phyloP scores from a whole-genome alignment of 2,113 vertebrate genomes.

The Balaenoptera acutorostrata region DNA sequence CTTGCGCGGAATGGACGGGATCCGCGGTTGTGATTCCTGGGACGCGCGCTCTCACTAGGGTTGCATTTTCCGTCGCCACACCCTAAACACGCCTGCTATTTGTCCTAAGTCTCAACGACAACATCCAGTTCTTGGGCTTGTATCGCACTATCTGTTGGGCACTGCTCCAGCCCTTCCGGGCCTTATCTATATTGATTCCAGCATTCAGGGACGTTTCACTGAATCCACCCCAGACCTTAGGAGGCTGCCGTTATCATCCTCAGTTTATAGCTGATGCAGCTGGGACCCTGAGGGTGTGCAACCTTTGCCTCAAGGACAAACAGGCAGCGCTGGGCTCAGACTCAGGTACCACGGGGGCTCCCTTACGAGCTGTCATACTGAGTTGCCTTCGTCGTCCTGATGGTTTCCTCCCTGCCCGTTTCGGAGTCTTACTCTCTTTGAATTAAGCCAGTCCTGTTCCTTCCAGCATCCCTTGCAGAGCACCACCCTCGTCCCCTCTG shows the following conservation, averaged over 20 bases:
- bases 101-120: too few species aligned
- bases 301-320: neutral
- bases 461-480: neutral
- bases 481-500: rapidly evolving
- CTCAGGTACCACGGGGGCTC: too few species aligned
- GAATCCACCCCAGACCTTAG: neutral
- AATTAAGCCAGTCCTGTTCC: neutral
- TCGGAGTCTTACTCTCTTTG: neutral
- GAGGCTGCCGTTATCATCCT: neutral
- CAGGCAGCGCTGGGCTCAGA: neutral
- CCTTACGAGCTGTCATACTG: too few species aligned
- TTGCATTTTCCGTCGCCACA: neutral
- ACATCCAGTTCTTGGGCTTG: rapidly evolving
- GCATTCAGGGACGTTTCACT: neutral
- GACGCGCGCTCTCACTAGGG: neutral
- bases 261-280: neutral
- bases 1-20: rapidly evolving
- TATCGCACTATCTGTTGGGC: too few species aligned
- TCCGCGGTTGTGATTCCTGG: neutral
- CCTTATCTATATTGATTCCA: neutral
- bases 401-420: neutral
- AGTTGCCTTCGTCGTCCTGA: too few species aligned
- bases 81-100: too few species aligned
- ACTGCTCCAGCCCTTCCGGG: neutral
- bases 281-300: neutral